Evolutionary conservation across 1,140 invertebrate genomes (phyloP), one percentile per base, ranked within the genome.

Genomic region (Zaprionus gabonicus): DNA sequence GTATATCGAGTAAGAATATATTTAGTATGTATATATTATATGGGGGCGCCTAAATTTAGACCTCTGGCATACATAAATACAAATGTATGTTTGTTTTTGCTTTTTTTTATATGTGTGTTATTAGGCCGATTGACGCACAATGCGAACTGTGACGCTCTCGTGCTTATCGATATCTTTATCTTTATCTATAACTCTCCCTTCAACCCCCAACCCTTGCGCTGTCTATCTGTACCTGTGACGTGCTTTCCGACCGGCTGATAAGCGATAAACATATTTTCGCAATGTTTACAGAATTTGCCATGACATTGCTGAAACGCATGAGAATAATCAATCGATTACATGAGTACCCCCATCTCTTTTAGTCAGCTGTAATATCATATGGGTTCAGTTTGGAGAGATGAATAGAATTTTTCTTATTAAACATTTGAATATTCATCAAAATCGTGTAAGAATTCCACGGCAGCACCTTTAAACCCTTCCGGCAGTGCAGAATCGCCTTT

Each of bases 51-150:
- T 83, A 68, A 49, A 70, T 70, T 70, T 75, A 75, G 72, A 53
- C 10, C 31, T 17, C 34, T 72, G 63, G 41, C 70, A 72, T 27
- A 59, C 62, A 74, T 63, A 74, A 17, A 59, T 41, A 75, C 67
- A 46, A 31, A 56, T 27, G 58, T 69, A 62, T 74, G 27, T 36
- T 31, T 36, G n/a, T 34, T 28, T 38, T 66, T 49, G 23, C 1
- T 23, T 23, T 23, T 23, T 23, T 23, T 2, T 23, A 23, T 9
- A 67, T 78, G 65, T 69, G 17, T 44, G 41, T 46, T 46, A 83
- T 80, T 83, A 87, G 82, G 70, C 64, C 82, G 78, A 87, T 87
- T 87, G 83, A 87, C 83, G 74, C 74, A 76, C 69, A 76, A 72
- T 66, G 34, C 70, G 59, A 58, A 60, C 56, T 60, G 74, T 76